phyloP scores from a whole-genome alignment of 92 coral and sea anemone species.

The Nematostella vectensis region DNA sequence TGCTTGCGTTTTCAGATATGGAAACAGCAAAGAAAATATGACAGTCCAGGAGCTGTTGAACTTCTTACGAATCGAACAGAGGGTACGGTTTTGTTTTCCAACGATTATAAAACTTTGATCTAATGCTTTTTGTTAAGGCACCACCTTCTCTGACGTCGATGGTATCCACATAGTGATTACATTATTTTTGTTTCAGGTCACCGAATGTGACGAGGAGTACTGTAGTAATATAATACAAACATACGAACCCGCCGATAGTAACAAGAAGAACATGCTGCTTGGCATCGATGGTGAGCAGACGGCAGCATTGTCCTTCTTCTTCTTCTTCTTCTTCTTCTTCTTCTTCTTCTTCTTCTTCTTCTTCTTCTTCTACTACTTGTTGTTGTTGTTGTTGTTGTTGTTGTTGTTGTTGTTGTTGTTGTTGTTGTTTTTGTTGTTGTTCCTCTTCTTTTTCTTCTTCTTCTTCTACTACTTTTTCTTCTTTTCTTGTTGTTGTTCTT shows the following conservation, averaged over 20 bases:
- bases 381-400: background rate
- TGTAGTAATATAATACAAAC: slow-evolving; percentile 46
- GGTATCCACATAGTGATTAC: too few relatives aligned
- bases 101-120: too few relatives aligned
- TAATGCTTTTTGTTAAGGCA: background rate
- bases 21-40: slow-evolving; percentile 62
- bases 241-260: slow-evolving; percentile 58
- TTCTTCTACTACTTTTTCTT: too few relatives aligned
- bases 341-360: too few relatives aligned
- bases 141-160: too few relatives aligned
- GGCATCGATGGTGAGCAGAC: slow-evolving; percentile 63
- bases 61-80: slow-evolving; percentile 52
- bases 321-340: too few relatives aligned
- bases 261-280: slow-evolving; percentile 27
- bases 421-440: too few relatives aligned
- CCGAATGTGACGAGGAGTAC: slow-evolving; percentile 34
- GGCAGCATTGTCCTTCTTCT: too few relatives aligned
- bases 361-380: background rate
- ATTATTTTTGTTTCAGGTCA: too few relatives aligned
- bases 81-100: slow-evolving; percentile 50
- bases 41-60: slow-evolving; percentile 32
- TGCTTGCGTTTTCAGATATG: slow-evolving; percentile 29
- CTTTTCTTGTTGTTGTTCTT: background rate
- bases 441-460: background rate
- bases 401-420: background rate